Evolutionary conservation across 2,888 invertebrate genomes (phyloP), one percentile per base, ranked within the genome.

Genomic region (Eupithecia tripunctaria): DNA sequence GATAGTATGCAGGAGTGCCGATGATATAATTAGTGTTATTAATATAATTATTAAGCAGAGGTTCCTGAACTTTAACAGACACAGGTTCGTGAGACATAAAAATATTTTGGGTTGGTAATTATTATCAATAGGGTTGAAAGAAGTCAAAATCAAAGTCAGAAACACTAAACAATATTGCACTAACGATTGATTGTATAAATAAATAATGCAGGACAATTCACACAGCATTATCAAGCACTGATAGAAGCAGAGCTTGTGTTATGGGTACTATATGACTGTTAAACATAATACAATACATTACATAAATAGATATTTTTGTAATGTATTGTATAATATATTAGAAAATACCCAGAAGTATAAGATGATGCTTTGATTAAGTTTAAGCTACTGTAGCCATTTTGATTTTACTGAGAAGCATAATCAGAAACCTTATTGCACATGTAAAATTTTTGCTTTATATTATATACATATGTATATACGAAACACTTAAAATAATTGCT

Each of bases 1-100:
- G 81, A 79, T 82, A 80, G 83, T 86, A 86, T 88, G 85, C 87
- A 82, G 81, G 80, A 86, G 79, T 79, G 82, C 80, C 78, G 74
- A 74, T 56, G 72, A 74, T 70, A 38, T 66, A 72, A 72, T 74
- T 71, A 68, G 43, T 69, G 67, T n/a, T 14, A 36, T 29, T 63
- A 63, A 63, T 63, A n/a, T 29, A 56, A 56, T 56, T 56, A 56
- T 25, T 56, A 12, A 4, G 25, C 5, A 25, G 5, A 56, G 56
- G 56, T 25, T 56, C 14, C 25, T 25, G 56, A 56, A 56, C 56
- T 56, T 25, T 56, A 56, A 25, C 25, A 56, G 56, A 8, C 10
- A 56, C 43, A 43, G 0, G 47, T 51, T 25, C 5, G 25, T 4
- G 4, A 12, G 25, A 25, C 4, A 51, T 25, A 25, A 5, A 14